phyloP scores from a whole-genome alignment of 2,888 invertebrate genomes.

The Acheta domesticus region DNA sequence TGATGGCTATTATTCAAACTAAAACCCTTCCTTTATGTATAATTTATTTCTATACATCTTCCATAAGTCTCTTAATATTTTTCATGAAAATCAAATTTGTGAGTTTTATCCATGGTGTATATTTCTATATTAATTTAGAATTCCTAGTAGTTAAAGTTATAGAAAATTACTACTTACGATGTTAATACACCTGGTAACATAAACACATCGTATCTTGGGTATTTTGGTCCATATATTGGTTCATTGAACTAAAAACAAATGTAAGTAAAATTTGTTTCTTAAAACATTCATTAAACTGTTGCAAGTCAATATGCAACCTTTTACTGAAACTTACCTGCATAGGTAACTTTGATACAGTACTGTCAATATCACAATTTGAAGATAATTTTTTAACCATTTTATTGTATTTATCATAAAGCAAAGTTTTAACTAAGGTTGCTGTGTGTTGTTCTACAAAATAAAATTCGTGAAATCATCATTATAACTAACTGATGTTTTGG shows the following conservation, averaged over 20 bases:
- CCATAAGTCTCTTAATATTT: no score
- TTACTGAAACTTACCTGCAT: slow-evolving; percentile 47
- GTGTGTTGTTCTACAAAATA: slow-evolving; percentile 74
- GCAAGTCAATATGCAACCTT: no score
- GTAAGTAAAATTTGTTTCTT: no score
- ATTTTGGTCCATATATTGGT: slow-evolving; percentile 65
- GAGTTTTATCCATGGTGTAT: no score
- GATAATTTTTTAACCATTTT: slow-evolving; percentile 63
- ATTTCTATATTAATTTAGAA: no score
- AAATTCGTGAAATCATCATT: background rate
- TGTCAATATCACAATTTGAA: slow-evolving; percentile 60
- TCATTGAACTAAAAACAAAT: slow-evolving; percentile 53
- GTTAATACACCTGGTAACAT: slow-evolving; percentile 82
- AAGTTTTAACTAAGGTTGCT: slow-evolving; percentile 66
- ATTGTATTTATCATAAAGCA: slow-evolving; percentile 65
- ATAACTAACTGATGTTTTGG: background rate
- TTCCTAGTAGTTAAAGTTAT: background rate
- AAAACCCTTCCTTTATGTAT: no score
- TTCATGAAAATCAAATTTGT: no score
- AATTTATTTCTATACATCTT: no score
- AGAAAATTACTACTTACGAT: slow-evolving; percentile 57
- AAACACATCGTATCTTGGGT: slow-evolving; percentile 71
- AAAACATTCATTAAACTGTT: no score
- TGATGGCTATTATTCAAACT: no score
- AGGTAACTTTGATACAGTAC: slow-evolving; percentile 58